Evolutionary conservation across 2,797 vertebrate genomes (phyloP).

Genomic region (Darevskia nairensis): DNA sequence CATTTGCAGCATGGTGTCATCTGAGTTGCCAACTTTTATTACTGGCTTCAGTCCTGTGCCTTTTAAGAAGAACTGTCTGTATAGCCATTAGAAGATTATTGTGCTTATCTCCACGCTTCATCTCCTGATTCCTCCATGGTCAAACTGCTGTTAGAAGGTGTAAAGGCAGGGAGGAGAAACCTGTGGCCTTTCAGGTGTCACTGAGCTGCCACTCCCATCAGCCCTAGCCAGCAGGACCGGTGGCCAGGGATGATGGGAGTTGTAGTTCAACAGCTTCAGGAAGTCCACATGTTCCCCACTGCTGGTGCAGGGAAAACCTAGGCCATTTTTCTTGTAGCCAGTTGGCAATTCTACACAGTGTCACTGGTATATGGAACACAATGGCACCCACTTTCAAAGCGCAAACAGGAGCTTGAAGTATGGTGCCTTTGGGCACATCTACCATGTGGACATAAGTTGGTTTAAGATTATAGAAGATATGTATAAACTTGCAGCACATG

Average conservation of each 20-base stretch:
- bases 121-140: neutral
- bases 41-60: neutral
- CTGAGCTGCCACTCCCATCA: neutral
- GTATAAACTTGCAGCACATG: too few species aligned
- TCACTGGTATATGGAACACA: neutral
- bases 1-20: neutral
- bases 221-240: too few species aligned
- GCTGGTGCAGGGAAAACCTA: neutral
- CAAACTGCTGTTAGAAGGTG: neutral
- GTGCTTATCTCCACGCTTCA: neutral
- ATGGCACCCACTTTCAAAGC: neutral
- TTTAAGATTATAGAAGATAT: too few species aligned
- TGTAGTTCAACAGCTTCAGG: neutral
- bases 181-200: neutral
- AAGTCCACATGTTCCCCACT: neutral
- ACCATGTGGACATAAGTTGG: too few species aligned
- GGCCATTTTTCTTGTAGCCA: neutral
- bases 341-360: neutral
- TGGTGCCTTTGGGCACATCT: neutral
- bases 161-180: too few species aligned
- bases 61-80: neutral
- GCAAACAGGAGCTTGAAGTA: neutral
- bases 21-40: neutral
- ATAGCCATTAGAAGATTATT: neutral
- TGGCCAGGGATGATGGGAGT: neutral